These are phyloP conservation scores for Oreamnos americanus DNA, from an alignment of 2,113 vertebrate species.

Conservation along the genomic window DNA sequence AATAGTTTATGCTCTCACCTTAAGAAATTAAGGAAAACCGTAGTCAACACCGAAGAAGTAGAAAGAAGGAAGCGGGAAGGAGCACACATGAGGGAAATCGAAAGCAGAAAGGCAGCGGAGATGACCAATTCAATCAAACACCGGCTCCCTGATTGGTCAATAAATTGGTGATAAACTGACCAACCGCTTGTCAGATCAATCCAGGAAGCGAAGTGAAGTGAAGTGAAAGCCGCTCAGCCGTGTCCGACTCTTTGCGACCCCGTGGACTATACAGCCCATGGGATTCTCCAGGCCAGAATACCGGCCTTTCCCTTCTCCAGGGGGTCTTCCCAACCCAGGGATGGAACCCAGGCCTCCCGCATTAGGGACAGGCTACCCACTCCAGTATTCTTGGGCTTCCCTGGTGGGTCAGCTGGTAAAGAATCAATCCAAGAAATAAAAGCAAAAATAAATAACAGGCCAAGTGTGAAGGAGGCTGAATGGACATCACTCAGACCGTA, in stretches of 20 bases:
- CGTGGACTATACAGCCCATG: accelerated
- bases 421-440: not conserved
- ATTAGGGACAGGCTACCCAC: not conserved
- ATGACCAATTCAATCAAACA: not conserved
- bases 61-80: not conserved
- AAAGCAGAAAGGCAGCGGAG: not conserved
- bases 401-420: not conserved
- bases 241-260: accelerated
- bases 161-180: no score
- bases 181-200: not conserved
- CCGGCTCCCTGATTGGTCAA: accelerated
- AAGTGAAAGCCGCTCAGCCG: not conserved
- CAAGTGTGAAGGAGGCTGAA: not conserved
- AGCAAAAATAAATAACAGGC: not conserved
- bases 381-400: not conserved
- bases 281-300: not conserved
- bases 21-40: not conserved
- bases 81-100: accelerated
- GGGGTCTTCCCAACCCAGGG: not conserved
- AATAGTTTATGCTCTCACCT: not conserved
- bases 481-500: not conserved
- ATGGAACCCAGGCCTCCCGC: accelerated
- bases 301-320: not conserved
- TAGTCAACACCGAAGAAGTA: no score
- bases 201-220: not conserved